Conservation (phyloP, 2,797 vertebrate species). For the Arctocebus calabarensis region DNA sequence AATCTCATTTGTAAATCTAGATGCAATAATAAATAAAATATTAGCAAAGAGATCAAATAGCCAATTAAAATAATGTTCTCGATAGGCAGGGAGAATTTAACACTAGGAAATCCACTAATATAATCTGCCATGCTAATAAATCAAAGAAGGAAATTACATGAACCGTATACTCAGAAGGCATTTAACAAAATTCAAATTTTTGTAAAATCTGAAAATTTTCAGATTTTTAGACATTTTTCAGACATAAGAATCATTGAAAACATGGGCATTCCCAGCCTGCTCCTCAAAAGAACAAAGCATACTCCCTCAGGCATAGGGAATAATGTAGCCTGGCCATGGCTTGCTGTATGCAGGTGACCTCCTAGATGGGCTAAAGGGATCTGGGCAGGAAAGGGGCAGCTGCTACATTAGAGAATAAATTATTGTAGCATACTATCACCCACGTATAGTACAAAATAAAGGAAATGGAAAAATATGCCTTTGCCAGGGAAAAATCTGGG, state of each 20-base stretch:
- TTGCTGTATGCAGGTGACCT: background rate
- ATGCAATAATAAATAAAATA: background rate
- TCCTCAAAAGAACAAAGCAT: background rate
- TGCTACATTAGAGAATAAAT: background rate
- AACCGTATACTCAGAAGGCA: background rate
- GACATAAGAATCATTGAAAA: background rate
- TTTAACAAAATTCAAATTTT: conserved; percentile 42
- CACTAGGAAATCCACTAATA: background rate
- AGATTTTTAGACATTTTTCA: background rate
- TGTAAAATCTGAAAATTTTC: conserved; percentile 31
- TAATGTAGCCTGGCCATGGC: background rate
- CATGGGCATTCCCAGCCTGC: background rate
- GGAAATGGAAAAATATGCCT: background rate
- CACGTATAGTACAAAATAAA: background rate
- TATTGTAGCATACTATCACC: background rate
- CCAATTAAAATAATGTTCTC: background rate
- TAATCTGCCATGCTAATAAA: background rate
- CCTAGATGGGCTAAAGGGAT: background rate
- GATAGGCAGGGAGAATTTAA: background rate
- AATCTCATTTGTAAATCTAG: background rate
- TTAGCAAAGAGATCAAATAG: background rate
- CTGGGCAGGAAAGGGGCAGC: background rate
- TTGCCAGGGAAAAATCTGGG: background rate
- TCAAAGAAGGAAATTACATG: background rate
- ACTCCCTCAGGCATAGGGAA: background rate